Conservation (phyloP, 2,797 vertebrate species). For the Ammospiza maritima region DNA sequence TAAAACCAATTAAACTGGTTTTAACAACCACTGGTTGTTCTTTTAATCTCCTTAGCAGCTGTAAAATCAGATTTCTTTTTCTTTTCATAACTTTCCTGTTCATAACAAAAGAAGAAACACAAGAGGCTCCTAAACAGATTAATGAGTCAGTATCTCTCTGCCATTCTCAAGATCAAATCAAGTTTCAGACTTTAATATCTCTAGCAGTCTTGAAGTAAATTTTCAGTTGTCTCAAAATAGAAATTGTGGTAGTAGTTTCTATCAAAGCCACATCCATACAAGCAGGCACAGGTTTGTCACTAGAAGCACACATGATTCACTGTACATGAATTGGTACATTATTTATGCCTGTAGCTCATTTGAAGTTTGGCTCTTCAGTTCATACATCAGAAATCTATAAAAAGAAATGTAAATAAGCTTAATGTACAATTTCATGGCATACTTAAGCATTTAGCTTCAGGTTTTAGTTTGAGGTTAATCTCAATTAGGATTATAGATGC, state of each 20-base stretch:
- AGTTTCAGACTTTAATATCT: constrained; percentile 39
- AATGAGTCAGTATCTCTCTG: not conserved
- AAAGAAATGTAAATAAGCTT: not conserved
- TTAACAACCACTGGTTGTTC: not conserved
- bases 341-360: not conserved
- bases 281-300: not conserved
- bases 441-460: not conserved
- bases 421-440: not conserved
- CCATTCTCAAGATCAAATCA: constrained; percentile 29
- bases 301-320: not conserved
- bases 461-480: not conserved
- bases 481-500: not conserved
- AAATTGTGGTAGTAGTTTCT: not conserved
- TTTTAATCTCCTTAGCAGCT: not conserved
- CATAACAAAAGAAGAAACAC: not conserved
- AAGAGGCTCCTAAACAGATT: constrained; percentile 20
- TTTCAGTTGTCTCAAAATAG: not conserved
- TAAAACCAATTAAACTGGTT: not conserved
- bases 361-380: not conserved
- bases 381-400: not conserved
- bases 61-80: constrained; percentile 13
- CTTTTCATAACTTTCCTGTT: constrained; percentile 8
- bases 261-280: not conserved
- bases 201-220: not conserved
- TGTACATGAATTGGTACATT: not conserved